A percentile compares a stretch with the other conserved stretches of the same genome.
These are phyloP conservation scores for Spilosoma lubricipeda DNA, from an alignment of 2,888 invertebrate genomes.

Conservation along the genomic window DNA sequence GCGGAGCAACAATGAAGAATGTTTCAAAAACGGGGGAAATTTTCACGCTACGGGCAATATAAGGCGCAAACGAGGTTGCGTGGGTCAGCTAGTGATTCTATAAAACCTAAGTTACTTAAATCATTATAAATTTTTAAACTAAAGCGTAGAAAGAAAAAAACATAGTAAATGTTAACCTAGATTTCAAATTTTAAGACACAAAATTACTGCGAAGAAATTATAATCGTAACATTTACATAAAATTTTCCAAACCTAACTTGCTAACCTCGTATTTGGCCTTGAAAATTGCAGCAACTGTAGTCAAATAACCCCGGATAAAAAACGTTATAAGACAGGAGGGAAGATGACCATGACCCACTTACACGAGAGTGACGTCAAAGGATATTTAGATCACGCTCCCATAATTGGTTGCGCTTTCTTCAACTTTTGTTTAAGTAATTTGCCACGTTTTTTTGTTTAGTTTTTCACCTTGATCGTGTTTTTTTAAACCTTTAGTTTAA, in stretches of 20 bases:
- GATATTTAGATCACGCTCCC: not conserved
- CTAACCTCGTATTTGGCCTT: not conserved
- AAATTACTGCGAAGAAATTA: not conserved
- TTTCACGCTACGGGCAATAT: too few relatives aligned
- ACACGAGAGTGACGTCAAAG: constrained; percentile 6
- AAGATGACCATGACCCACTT: constrained; percentile 13
- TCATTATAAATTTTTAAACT: not conserved
- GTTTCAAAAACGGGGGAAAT: too few relatives aligned
- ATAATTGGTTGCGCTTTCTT: not conserved
- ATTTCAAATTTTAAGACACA: not conserved
- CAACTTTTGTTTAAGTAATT: not conserved
- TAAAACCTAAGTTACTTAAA: too few relatives aligned
- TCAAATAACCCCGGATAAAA: constrained; percentile 5
- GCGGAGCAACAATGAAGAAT: too few relatives aligned
- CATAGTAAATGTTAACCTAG: not conserved
- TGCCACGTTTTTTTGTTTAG: not conserved
- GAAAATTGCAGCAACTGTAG: not conserved
- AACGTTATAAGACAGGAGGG: not conserved
- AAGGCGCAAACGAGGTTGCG: too few relatives aligned
- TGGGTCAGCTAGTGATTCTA: too few relatives aligned
- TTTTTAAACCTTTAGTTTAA: too few relatives aligned
- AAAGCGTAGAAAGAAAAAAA: not conserved
- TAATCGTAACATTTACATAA: too few relatives aligned
- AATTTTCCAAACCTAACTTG: not conserved
- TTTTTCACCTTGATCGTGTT: not conserved